Percentiles rank a stretch among this genome's conserved stretches.
These are phyloP conservation scores for Halictus ligatus DNA, from an alignment of 2,888 invertebrate genomes.

Conservation along the genomic window DNA sequence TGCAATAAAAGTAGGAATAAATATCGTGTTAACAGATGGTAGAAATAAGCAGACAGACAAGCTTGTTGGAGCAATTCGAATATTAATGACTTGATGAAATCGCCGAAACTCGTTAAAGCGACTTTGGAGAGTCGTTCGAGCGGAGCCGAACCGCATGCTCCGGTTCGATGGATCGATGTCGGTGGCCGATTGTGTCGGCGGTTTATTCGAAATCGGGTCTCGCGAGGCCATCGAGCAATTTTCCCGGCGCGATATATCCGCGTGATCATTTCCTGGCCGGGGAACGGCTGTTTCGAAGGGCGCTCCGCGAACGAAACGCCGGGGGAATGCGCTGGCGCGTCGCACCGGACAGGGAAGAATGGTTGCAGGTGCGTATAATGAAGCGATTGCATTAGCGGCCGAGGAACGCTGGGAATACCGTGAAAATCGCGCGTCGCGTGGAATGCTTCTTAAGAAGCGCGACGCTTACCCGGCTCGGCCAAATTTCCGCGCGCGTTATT, in stretches of 20 bases:
- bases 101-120: background rate
- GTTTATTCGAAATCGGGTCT: background rate
- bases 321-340: background rate
- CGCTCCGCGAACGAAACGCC: background rate
- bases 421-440: background rate
- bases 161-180: background rate
- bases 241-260: background rate
- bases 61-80: background rate
- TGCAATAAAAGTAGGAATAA: background rate
- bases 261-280: background rate
- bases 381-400: constrained; percentile 11
- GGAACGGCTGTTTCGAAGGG: background rate
- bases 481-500: background rate
- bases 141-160: background rate
- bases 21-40: background rate
- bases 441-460: constrained; percentile 13
- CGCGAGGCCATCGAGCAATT: background rate
- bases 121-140: background rate
- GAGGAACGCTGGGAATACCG: background rate
- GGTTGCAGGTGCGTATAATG: background rate
- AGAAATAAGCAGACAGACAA: background rate
- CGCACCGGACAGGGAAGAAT: background rate
- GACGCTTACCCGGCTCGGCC: background rate
- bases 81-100: background rate
- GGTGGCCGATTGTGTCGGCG: background rate